Evolutionary conservation across 2,888 invertebrate genomes (phyloP).

Genomic region (Sinelater perroti): DNA sequence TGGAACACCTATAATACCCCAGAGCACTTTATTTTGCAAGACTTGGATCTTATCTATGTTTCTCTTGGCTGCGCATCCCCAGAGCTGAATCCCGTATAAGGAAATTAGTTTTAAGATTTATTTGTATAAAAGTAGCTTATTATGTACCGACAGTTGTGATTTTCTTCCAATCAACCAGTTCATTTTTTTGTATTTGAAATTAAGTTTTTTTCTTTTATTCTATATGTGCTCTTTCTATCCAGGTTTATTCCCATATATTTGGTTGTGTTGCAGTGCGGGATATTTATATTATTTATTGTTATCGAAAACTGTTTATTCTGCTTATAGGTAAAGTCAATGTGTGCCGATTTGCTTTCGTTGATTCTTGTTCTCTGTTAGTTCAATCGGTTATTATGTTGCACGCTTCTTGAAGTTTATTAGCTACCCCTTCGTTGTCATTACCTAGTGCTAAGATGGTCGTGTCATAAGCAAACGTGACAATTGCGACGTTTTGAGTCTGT

Average conservation of each 20-base stretch:
- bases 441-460: not conserved
- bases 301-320: not conserved
- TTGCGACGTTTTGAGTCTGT: too few relatives aligned
- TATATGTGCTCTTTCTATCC: not conserved
- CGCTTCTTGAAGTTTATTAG: not conserved
- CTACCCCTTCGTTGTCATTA: not conserved
- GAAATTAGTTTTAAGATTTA: constrained; percentile 11
- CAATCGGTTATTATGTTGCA: not conserved
- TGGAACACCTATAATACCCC: constrained; percentile 26
- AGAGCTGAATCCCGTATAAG: constrained; percentile 13
- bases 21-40: constrained; percentile 22
- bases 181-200: constrained; percentile 2
- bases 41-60: constrained; percentile 5
- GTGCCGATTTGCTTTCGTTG: not conserved
- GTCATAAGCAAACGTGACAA: too few relatives aligned
- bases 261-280: not conserved
- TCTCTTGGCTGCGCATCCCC: constrained; percentile 6
- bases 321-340: not conserved
- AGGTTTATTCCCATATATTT: not conserved
- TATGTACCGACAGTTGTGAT: not conserved
- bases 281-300: not conserved
- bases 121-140: constrained; percentile 11
- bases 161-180: constrained; percentile 5
- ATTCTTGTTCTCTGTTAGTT: not conserved
- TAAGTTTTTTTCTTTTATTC: not conserved